These are phyloP conservation scores for Hedya salicella DNA, from an alignment of 2,888 invertebrate genomes.

Conservation along the genomic window DNA sequence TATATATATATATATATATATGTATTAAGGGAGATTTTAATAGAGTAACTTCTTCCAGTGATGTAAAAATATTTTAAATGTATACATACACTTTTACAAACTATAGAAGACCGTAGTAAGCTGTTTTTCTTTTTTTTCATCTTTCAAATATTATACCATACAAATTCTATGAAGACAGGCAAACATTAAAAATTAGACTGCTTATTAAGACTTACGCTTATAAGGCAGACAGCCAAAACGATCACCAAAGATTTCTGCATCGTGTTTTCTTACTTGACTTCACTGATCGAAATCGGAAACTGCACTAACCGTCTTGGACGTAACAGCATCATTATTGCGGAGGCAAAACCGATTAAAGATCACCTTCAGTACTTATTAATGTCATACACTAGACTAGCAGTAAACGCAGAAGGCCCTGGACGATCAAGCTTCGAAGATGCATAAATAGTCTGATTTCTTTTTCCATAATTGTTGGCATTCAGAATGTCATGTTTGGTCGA, in stretches of 20 bases:
- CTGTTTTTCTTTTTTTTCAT: no score
- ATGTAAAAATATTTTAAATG: no score
- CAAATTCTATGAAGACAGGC: neutral
- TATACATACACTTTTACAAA: no score
- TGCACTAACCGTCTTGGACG: slow-evolving; percentile 7
- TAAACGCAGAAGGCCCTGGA: slow-evolving; percentile 1
- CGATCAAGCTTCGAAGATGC: no score
- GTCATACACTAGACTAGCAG: slow-evolving; percentile 8
- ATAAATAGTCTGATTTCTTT: no score
- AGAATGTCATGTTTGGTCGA: no score
- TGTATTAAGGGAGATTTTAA: no score
- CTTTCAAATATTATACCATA: no score
- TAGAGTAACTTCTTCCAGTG: no score
- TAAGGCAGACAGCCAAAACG: slow-evolving; percentile 40
- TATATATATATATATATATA: no score
- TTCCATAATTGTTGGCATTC: no score
- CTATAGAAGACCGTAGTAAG: no score
- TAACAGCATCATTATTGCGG: neutral
- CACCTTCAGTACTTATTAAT: slow-evolving; percentile 19
- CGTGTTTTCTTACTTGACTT: neutral
- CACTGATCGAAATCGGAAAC: neutral
- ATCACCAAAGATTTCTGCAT: slow-evolving; percentile 41
- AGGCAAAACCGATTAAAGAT: neutral
- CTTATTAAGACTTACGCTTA: slow-evolving; percentile 38
- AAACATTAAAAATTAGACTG: neutral